These are phyloP conservation scores for Neodiprion lecontei DNA, from an alignment of 1,140 invertebrate species.

Conservation along the genomic window DNA sequence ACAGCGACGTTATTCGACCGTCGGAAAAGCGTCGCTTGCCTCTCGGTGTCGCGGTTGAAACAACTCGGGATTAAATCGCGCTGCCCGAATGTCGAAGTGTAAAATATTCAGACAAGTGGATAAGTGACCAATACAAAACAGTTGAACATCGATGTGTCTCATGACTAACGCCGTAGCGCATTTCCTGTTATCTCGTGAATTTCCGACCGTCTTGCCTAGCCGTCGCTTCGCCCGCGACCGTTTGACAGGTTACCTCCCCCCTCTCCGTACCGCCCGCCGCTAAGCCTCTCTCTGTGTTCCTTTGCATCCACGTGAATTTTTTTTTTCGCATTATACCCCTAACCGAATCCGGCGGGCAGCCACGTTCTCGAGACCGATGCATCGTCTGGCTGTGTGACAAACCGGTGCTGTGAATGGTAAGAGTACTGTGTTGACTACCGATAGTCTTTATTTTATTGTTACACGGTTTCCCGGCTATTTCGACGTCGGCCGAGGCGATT, in stretches of 20 bases:
- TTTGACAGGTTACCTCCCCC: constrained; percentile 46
- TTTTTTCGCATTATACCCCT: constrained; percentile 29
- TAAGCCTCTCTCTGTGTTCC: constrained; percentile 27
- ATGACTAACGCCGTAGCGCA: constrained; percentile 34
- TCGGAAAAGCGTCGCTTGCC: no score
- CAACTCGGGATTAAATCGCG: no score
- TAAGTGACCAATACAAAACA: neutral
- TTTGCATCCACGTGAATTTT: constrained; percentile 45
- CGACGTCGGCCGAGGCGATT: no score
- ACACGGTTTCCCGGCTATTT: no score
- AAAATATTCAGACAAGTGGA: no score
- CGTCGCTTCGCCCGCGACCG: constrained; percentile 11
- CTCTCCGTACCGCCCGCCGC: constrained; percentile 32
- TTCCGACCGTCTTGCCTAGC: constrained; percentile 32
- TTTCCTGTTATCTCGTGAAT: constrained; percentile 43
- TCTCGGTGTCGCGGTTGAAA: no score
- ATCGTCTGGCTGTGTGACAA: neutral
- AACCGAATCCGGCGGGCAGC: no score
- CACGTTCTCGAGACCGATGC: no score
- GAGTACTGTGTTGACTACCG: neutral
- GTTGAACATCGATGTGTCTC: neutral
- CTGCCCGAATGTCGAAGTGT: no score
- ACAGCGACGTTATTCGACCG: no score
- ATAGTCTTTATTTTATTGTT: no score
- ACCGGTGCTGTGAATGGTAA: constrained; percentile 18